phyloP scores from a whole-genome alignment of 2,113 vertebrate genomes.

The Zootoca vivipara region DNA sequence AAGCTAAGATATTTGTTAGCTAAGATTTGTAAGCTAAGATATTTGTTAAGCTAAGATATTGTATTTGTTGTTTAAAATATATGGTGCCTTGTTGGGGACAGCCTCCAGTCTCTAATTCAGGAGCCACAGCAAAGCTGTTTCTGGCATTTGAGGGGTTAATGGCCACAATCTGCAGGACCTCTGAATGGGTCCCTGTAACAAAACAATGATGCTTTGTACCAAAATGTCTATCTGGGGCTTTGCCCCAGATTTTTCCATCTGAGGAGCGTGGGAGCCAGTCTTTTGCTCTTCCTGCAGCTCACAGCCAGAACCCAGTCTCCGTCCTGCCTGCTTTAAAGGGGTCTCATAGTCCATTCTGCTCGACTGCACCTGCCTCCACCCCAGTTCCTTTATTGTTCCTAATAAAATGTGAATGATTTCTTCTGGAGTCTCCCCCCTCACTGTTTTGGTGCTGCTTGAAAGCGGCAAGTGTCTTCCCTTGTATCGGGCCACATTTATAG shows the following conservation, averaged over 20 bases:
- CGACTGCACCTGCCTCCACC: background rate
- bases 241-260: slow-evolving; percentile 63
- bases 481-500: fast-evolving
- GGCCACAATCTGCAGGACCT: slow-evolving; percentile 18
- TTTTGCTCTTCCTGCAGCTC: slow-evolving; percentile 15
- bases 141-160: background rate
- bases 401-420: background rate
- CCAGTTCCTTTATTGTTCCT: fast-evolving
- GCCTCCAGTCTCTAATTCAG: fast-evolving
- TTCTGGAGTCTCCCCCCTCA: background rate
- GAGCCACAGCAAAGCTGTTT: background rate
- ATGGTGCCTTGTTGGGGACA: too few relatives aligned
- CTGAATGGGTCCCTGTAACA: background rate
- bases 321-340: background rate
- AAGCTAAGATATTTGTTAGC: too few relatives aligned
- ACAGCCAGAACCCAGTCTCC: background rate
- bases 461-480: background rate
- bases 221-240: slow-evolving; percentile 48
- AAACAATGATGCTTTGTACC: slow-evolving; percentile 45
- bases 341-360: slow-evolving; percentile 37
- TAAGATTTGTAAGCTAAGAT: too few relatives aligned
- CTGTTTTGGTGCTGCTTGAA: fast-evolving
- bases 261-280: slow-evolving; percentile 54
- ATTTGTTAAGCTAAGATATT: background rate
- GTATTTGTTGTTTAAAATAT: background rate